phyloP scores from a whole-genome alignment of 2,888 invertebrate genomes.

The Teinopalpus imperialis region DNA sequence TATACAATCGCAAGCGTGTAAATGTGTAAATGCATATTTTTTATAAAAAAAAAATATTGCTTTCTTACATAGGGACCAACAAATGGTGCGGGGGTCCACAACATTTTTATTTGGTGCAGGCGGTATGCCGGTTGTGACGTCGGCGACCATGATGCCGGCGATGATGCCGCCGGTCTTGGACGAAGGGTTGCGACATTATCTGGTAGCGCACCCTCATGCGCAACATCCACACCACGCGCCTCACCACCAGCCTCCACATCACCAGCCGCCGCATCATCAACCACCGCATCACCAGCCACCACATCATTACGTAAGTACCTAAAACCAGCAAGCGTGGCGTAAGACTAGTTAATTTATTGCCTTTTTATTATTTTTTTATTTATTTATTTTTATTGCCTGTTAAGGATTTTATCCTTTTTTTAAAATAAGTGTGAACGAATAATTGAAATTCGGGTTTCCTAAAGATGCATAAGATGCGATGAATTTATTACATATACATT shows the following conservation, averaged over 20 bases:
- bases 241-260: constrained; percentile 82
- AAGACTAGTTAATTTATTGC: no score
- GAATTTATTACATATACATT: no score
- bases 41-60: constrained; percentile 21
- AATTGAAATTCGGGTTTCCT: no score
- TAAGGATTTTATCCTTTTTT: no score
- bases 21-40: no score
- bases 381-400: no score
- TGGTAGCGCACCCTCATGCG: constrained; percentile 82
- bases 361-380: no score
- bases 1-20: no score
- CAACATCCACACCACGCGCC: constrained; percentile 78
- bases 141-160: constrained; percentile 86
- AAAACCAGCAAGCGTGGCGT: not conserved
- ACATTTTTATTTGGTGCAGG: constrained; percentile 86
- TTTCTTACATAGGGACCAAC: constrained; percentile 82
- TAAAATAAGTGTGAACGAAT: no score
- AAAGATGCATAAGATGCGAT: no score
- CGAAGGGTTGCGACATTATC: constrained; percentile 94
- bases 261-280: constrained; percentile 93
- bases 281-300: constrained; percentile 83
- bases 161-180: constrained; percentile 96
- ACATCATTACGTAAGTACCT: constrained; percentile 84
- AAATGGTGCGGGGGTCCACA: constrained; percentile 87
- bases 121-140: constrained; percentile 94